phyloP scores from a whole-genome alignment of 2,797 vertebrate genomes.

The Calcarius lapponicus region DNA sequence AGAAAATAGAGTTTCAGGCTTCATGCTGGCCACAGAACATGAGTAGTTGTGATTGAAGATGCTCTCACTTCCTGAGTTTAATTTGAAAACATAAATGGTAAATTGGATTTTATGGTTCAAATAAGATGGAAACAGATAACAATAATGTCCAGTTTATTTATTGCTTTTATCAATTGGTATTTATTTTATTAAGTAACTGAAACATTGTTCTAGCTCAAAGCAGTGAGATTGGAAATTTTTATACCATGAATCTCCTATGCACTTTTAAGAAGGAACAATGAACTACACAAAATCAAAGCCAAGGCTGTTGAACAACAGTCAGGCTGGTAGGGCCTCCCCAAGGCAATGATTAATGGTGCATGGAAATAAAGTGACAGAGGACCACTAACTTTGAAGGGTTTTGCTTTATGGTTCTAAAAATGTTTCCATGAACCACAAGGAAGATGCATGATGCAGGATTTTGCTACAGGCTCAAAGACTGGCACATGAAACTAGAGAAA shows the following conservation, averaged over 20 bases:
- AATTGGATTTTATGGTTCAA: conserved; percentile 73
- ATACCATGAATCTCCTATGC: background rate
- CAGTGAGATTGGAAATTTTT: background rate
- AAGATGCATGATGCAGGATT: background rate
- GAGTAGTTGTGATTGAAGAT: background rate
- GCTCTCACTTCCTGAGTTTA: conserved; percentile 15
- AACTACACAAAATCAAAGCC: background rate
- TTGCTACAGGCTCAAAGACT: background rate
- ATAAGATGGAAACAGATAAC: conserved; percentile 74
- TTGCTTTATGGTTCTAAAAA: background rate
- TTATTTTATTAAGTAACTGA: conserved; percentile 72
- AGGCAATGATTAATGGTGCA: background rate
- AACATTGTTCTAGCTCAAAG: background rate
- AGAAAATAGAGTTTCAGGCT: conserved; percentile 54
- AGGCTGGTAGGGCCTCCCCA: background rate
- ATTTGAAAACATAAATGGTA: conserved; percentile 70
- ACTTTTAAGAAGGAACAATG: background rate
- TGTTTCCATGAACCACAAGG: background rate
- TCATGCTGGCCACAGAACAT: background rate
- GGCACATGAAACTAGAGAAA: background rate
- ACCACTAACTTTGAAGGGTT: background rate
- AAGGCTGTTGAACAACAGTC: background rate
- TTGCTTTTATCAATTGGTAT: conserved; percentile 48
- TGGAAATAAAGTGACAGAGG: background rate
- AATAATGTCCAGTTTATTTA: conserved; percentile 76